phyloP scores from a whole-genome alignment of 2,888 invertebrate species.

The Drosophila paranaensis region DNA sequence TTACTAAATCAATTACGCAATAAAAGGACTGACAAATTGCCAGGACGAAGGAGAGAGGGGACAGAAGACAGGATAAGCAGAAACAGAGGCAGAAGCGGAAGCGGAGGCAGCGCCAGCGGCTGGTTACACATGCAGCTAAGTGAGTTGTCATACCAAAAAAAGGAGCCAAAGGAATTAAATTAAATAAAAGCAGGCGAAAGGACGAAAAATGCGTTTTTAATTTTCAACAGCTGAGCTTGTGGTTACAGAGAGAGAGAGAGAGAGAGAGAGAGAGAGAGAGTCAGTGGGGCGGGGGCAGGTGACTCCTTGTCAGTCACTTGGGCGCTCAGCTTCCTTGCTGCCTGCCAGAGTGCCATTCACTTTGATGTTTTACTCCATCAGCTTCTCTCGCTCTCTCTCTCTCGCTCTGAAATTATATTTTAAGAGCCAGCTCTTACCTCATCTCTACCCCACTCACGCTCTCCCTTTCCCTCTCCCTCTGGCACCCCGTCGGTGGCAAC shows the following conservation, averaged over 20 bases:
- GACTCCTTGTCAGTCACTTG: constrained; percentile 41
- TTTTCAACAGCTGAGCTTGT: constrained; percentile 56
- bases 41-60: neutral
- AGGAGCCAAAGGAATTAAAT: constrained; percentile 1
- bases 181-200: constrained; percentile 12
- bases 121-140: constrained; percentile 36
- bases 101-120: neutral
- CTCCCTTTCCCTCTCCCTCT: neutral
- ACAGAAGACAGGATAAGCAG: neutral
- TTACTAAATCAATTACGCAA: constrained; percentile 76
- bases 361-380: constrained; percentile 72
- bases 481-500: constrained; percentile 46
- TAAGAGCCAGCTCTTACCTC: constrained; percentile 48
- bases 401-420: constrained; percentile 69
- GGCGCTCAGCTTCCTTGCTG: constrained; percentile 30
- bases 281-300: neutral
- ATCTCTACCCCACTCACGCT: neutral
- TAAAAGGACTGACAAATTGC: constrained; percentile 71
- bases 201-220: constrained; percentile 58
- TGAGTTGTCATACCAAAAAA: constrained; percentile 31
- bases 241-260: constrained; percentile 18
- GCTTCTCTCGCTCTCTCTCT: constrained; percentile 35
- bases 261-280: neutral
- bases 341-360: constrained; percentile 50
- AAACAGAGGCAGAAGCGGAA: neutral